Conservation (phyloP, 2,888 invertebrate genomes). For the Mechanitis messenoides region DNA sequence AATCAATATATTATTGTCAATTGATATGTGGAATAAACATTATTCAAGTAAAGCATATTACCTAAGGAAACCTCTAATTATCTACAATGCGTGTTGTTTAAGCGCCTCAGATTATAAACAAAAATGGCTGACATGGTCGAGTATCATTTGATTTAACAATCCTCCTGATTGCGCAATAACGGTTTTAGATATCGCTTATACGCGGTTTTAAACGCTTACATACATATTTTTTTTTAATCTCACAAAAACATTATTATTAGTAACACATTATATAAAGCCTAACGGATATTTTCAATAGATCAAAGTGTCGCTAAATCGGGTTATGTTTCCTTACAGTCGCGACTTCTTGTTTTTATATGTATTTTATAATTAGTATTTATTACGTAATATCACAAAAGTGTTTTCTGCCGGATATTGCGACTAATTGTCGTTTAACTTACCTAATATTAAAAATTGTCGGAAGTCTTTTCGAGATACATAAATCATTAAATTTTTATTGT, state of each 20-base stretch:
- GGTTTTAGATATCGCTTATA: too few species aligned
- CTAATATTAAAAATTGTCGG: background rate
- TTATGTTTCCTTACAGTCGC: conserved; percentile 13
- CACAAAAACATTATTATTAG: background rate
- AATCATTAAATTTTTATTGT: background rate
- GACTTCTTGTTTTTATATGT: conserved; percentile 4
- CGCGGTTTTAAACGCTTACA: too few species aligned
- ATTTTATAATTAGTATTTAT: conserved; percentile 12
- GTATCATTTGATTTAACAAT: too few species aligned
- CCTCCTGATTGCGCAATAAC: too few species aligned
- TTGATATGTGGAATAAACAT: too few species aligned
- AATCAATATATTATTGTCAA: too few species aligned
- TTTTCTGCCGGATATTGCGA: conserved; percentile 18
- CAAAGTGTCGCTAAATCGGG: conserved; percentile 8
- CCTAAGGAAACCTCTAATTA: too few species aligned
- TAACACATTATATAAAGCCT: conserved; percentile 2
- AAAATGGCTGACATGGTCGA: too few species aligned
- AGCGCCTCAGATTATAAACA: too few species aligned
- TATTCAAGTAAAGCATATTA: too few species aligned
- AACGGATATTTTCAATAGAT: conserved; percentile 8
- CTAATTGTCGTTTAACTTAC: background rate
- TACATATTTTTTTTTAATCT: too few species aligned
- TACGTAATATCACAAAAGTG: conserved; percentile 15
- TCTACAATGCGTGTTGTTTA: too few species aligned
- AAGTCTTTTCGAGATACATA: background rate